Conservation (phyloP, 2,888 invertebrate species). For the Apamea monoglypha region DNA sequence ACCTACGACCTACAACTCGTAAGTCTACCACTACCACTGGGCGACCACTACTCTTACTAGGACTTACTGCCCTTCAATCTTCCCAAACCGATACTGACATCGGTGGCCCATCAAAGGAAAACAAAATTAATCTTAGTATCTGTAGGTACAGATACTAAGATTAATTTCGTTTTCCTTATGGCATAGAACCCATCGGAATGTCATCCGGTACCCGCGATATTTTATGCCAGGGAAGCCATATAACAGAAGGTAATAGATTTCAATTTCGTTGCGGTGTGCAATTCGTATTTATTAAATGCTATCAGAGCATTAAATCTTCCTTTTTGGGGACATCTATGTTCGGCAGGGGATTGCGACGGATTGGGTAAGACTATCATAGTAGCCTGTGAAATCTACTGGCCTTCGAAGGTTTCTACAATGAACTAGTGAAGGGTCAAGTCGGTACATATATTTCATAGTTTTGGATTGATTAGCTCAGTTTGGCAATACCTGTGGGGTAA, state of each 20-base stretch:
- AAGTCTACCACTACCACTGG: too few species aligned
- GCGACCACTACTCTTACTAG: too few species aligned
- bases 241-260: constrained; percentile 46
- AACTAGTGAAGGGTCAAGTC: background rate
- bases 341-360: constrained; percentile 2
- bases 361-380: background rate
- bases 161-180: constrained; percentile 28
- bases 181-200: constrained; percentile 12
- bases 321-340: constrained; percentile 31
- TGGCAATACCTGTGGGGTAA: background rate
- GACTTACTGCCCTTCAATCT: background rate
- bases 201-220: constrained; percentile 33
- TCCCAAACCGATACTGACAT: constrained; percentile 6
- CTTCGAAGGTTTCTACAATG: background rate
- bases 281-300: constrained; percentile 52
- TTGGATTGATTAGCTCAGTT: background rate
- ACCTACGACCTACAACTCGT: too few species aligned
- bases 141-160: constrained; percentile 4
- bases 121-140: too few species aligned
- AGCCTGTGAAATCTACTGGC: background rate
- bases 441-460: background rate
- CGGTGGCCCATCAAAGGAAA: constrained; percentile 16
- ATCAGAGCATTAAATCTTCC: constrained; percentile 31
- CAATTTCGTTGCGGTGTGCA: constrained; percentile 47
- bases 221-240: constrained; percentile 36